Percentiles rank a stretch among this genome's conserved stretches.
These are phyloP conservation scores for Ceratina australensis DNA, from an alignment of 1,140 invertebrate species.

Conservation along the genomic window DNA sequence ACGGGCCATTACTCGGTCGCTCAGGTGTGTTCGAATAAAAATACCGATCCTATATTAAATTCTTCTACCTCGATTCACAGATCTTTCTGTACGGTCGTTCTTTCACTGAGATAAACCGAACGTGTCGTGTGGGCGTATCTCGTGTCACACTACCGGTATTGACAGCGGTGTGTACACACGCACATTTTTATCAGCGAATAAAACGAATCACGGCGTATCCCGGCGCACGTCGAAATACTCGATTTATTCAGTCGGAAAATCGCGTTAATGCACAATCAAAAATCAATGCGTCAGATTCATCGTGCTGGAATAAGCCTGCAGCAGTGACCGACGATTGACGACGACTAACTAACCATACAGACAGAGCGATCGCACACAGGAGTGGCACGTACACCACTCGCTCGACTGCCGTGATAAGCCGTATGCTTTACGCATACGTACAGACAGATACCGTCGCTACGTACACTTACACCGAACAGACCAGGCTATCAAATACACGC, in stretches of 20 bases:
- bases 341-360: conserved; percentile 7
- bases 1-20: conserved; percentile 20
- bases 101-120: conserved; percentile 12
- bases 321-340: conserved; percentile 15
- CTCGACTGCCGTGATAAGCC: background rate
- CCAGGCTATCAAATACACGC: background rate
- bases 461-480: background rate
- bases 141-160: conserved; percentile 28
- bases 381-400: background rate
- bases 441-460: too few species aligned
- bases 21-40: background rate
- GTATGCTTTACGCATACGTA: background rate
- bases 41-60: too few species aligned
- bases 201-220: background rate
- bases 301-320: conserved; percentile 24
- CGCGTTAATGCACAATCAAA: background rate
- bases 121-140: conserved; percentile 36
- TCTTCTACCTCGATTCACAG: too few species aligned
- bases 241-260: background rate
- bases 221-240: background rate
- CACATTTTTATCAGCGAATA: conserved; percentile 10
- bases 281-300: conserved; percentile 27
- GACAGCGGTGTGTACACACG: conserved; percentile 7
- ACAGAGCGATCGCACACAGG: background rate
- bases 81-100: background rate